Evolutionary conservation across 37 sponge, comb jelly and placozoan species (phyloP).

Genomic region (Halichondria panicea): DNA sequence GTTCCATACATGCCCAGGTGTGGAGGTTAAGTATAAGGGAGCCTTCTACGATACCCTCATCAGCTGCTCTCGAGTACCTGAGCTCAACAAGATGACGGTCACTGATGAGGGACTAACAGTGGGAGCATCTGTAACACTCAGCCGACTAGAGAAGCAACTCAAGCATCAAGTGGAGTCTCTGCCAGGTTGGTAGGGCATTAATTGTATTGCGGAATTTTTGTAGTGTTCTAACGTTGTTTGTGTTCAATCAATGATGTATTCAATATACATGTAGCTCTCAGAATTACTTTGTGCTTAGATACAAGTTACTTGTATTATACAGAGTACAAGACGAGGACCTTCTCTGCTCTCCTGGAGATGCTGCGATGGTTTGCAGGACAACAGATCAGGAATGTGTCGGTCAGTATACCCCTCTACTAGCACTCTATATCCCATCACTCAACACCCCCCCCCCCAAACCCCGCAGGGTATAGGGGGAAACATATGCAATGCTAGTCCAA

Average conservation of each 20-base stretch:
- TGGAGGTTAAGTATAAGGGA: conserved; percentile 73
- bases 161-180: conserved; percentile 37
- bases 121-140: conserved; percentile 76
- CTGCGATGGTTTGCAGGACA: conserved; percentile 86
- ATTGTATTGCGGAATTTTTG: no score
- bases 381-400: conserved; percentile 87
- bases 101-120: conserved; percentile 69
- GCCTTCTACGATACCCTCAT: conserved; percentile 68
- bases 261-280: no score
- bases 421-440: no score
- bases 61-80: conserved; percentile 56
- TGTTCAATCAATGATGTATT: no score
- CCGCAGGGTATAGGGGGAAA: conserved; percentile 78
- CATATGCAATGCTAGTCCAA: conserved; percentile 87
- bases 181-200: no score
- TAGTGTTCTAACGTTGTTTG: no score
- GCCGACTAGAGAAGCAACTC: conserved; percentile 33
- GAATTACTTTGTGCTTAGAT: no score
- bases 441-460: no score
- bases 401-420: no score
- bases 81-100: conserved; percentile 51
- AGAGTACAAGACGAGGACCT: conserved; percentile 67
- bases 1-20: conserved; percentile 46
- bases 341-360: conserved; percentile 85
- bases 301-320: background rate